Evolutionary conservation across 2,113 vertebrate species (phyloP), one percentile per base, ranked within the genome.

Genomic region (Platysternon megacephalum): DNA sequence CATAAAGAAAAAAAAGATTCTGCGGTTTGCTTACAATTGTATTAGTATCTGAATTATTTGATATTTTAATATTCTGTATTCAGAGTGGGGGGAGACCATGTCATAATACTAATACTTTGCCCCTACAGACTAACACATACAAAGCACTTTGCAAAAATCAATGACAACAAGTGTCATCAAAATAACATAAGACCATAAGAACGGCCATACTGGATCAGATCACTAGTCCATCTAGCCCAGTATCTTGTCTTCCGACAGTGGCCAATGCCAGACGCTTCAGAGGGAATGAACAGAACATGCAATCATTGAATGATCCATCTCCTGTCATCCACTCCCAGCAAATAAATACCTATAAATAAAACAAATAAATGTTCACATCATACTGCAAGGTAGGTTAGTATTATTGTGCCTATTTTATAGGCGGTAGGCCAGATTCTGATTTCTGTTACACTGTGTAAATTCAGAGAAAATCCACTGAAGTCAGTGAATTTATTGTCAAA

Each of bases 1-100:
- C 1, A 2, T 0, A 29, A 22, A 8, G 26, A 84, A 93, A 87
- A 6, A 51, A 61, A 85, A 5, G 52, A 85, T 2, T 88, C 6
- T 76, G 2, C 39, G 76, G 26, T 32, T 1, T 3, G 0, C n/a
- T 42, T 49, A 17, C 6, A 91, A 35, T 72, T 24, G 44, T 3
- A 84, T 11, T 5, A 2, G 42, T 84, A 76, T 0, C 0, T 53
- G 58, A 10, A 32, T 1, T 52, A 6, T 12, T 3, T 65, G 58
- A 85, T 93, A 61, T 1, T 19, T 3, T 32, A 79, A 22, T 28
- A 24, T 13, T 80, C 90, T 72, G 10, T 53, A n/a, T 35, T 93
- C 29, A 42, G 26, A 94, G 44, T 48, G 76, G 65, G 44, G 92
- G 32, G 91, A 17, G 61, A 46, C 3, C 82, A 35, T 26, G 2